Base-by-base conservation (phyloP, 2,797 vertebrate genomes). In the Cebuella pygmaea region DNA sequence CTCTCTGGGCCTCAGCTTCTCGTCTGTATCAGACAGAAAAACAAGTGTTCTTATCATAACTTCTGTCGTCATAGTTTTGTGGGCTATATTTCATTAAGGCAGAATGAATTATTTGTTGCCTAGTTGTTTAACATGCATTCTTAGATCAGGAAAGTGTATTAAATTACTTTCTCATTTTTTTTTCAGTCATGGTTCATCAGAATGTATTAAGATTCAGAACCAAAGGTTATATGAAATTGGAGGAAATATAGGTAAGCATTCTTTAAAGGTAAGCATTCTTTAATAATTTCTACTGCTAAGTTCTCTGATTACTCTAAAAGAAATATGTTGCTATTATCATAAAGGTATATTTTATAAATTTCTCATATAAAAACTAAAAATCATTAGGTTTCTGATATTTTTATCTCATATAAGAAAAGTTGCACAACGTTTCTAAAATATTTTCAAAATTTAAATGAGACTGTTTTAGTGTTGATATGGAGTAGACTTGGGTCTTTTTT, bases 231-330 rank as follows among this genome's bases (percentile, higher is more conserved):
- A 99, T 97, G 99, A 99, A 98, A 99, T 99, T 9, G 99, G 99
- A 98, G 99, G 99, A 98, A 99, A 99, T 98, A 99, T 99, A 98
- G 99, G 99, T 99, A 98, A 97, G 99, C 98, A 85, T 98, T 94
- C 22, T 89, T 78, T 90, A 86, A 81, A 98, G 99, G 99, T 99
- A 98, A 97, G 99, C 98, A 85, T 98, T 94, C 22, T 89, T 78
- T 90, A 86, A 81, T 64, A 89, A 92, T 85, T 55, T 95, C 75
- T 30, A 75, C 22, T 78, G 86, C 72, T 82, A 14, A 70, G 84
- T 72, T 36, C 85, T 74, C 39, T 50, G 52, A 41, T 80, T 19
- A 61, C 76, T 57, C 24, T 59, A 61, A 67, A 97, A 76, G 33
- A 94, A 92, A 64, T 64, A 36, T 24, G 2, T 30, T 84, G 44